Conservation (phyloP, 2,888 invertebrate genomes). For the Euspilapteryx auroguttella region DNA sequence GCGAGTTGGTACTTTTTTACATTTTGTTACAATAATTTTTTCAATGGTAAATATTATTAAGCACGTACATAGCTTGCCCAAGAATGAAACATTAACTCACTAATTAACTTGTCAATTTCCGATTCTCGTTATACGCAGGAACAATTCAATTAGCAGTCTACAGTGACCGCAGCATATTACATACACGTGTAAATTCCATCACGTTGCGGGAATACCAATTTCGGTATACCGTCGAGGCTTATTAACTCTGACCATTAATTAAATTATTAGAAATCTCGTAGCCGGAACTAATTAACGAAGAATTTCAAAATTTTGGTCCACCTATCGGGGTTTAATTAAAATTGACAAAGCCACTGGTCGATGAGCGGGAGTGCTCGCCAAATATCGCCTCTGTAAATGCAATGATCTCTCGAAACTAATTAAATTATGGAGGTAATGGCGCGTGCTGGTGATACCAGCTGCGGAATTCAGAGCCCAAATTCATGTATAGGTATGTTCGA, state of each 20-base stretch:
- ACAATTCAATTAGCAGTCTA: no score
- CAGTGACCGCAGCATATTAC: no score
- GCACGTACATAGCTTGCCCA: no score
- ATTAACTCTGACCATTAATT: conserved; percentile 53
- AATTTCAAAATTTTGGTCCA: conserved; percentile 58
- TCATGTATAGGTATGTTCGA: no score
- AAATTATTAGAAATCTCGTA: conserved; percentile 61
- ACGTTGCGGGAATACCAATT: conserved; percentile 40
- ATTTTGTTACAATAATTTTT: no score
- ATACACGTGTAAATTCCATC: conserved; percentile 24
- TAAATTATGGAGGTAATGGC: conserved; percentile 58
- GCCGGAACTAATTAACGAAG: conserved; percentile 54
- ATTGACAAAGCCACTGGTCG: conserved; percentile 53
- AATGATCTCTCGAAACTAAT: conserved; percentile 60
- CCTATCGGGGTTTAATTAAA: conserved; percentile 56
- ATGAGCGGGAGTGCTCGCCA: conserved; percentile 41
- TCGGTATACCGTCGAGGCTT: conserved; percentile 20
- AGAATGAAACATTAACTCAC: no score
- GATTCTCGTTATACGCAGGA: no score
- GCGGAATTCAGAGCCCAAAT: conserved; percentile 1
- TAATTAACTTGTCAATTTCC: no score
- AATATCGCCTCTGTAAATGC: conserved; percentile 57
- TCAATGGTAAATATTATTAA: no score
- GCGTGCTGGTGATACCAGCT: conserved; percentile 46
- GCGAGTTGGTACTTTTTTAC: no score